These are phyloP conservation scores for Temnothorax longispinosus DNA, from an alignment of 1,140 invertebrate species.

Conservation along the genomic window DNA sequence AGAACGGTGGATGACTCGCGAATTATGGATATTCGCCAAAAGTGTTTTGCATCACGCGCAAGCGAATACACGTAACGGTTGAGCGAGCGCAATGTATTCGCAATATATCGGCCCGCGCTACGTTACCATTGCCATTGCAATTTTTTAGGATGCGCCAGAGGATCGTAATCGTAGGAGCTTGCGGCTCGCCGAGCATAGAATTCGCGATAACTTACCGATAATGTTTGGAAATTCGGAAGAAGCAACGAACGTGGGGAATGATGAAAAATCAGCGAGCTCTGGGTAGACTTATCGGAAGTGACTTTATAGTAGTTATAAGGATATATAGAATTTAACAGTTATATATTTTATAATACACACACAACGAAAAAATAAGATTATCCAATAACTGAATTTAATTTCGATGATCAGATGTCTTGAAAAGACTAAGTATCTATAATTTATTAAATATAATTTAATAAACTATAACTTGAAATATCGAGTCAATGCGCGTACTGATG, in stretches of 20 bases:
- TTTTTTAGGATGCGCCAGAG: slow-evolving; percentile 24
- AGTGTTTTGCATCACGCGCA: slow-evolving; percentile 36
- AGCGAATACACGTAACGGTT: slow-evolving; percentile 6
- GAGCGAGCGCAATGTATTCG: slow-evolving; percentile 28
- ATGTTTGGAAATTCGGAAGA: neutral
- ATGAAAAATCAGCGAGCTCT: neutral
- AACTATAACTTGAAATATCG: neutral
- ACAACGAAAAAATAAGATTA: neutral
- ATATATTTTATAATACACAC: neutral
- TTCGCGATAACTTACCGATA: slow-evolving; percentile 25
- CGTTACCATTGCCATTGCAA: slow-evolving; percentile 25
- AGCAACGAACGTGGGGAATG: neutral
- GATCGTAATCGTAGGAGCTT: slow-evolving; percentile 21
- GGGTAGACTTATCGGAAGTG: neutral
- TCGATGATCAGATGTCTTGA: neutral
- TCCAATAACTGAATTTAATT: slow-evolving; percentile 3
- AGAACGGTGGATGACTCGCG: slow-evolving; percentile 16
- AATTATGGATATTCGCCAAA: slow-evolving; percentile 43
- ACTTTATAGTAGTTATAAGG: neutral
- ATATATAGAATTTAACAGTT: neutral
- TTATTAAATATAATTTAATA: neutral
- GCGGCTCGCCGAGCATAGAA: neutral
- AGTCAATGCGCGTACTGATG: neutral
- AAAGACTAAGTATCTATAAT: neutral
- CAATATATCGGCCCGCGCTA: slow-evolving; percentile 32